Conservation (phyloP, 2,797 vertebrate species). For the Eleutherodactylus coqui region DNA sequence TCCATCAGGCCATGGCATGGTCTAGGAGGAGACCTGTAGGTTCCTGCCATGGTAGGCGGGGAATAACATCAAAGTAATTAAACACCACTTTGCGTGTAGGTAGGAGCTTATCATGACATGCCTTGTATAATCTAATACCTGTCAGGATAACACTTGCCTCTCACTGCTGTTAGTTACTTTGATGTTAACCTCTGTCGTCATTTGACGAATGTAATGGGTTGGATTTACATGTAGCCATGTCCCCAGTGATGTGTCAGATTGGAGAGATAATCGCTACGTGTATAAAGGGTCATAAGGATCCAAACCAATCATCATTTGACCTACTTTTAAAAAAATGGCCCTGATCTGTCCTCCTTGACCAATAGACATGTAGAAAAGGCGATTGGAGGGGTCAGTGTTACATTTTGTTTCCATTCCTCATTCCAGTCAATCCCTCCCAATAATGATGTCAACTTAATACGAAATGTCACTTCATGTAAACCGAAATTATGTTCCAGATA, state of each 20-base stretch:
- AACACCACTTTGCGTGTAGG: background rate
- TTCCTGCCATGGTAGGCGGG: background rate
- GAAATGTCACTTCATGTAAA: background rate
- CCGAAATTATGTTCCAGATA: background rate
- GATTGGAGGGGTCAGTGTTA: background rate
- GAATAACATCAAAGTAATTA: constrained; percentile 19
- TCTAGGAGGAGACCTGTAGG: constrained; percentile 2
- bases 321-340: background rate
- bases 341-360: background rate
- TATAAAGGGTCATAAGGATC: background rate
- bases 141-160: background rate
- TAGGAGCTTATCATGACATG: constrained; percentile 2
- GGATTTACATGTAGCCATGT: constrained; percentile 3
- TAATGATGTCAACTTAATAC: background rate
- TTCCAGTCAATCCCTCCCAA: background rate
- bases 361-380: background rate
- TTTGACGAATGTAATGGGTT: constrained; percentile 8
- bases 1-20: background rate
- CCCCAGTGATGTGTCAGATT: background rate
- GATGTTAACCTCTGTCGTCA: constrained; percentile 6
- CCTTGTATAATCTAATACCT: background rate
- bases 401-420: background rate
- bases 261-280: background rate
- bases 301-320: background rate
- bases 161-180: constrained; percentile 6